Percentiles rank a stretch among this genome's conserved stretches.
Evolutionary conservation across 2,888 invertebrate genomes (phyloP).

Genomic region (Aplocera efformata): DNA sequence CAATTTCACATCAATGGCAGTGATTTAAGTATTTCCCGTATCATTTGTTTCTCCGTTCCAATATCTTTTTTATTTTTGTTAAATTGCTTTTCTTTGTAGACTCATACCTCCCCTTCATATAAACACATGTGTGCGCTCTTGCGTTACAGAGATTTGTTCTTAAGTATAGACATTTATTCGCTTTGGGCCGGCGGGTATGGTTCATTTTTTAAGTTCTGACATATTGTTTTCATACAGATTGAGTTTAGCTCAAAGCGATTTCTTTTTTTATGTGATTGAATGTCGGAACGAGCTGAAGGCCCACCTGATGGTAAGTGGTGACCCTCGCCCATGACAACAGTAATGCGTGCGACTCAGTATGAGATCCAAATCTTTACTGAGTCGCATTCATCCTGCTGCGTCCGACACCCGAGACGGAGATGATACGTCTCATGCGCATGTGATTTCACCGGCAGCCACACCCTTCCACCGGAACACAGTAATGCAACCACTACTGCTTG

Average conservation of each 20-base stretch:
- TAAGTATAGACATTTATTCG: conserved; percentile 73
- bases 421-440: too few species aligned
- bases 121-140: conserved; percentile 56
- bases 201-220: conserved; percentile 46
- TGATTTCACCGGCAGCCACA: too few species aligned
- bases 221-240: conserved; percentile 21
- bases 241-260: conserved; percentile 8
- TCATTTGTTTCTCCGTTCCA: conserved; percentile 72
- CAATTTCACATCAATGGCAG: conserved; percentile 70
- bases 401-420: too few species aligned
- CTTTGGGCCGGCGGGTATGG: conserved; percentile 62
- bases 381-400: too few species aligned
- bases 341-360: too few species aligned
- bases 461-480: too few species aligned
- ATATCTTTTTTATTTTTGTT: conserved; percentile 75
- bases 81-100: conserved; percentile 77
- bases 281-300: too few species aligned
- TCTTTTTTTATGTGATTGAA: too few species aligned
- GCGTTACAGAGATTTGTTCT: conserved; percentile 72
- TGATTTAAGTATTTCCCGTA: conserved; percentile 78
- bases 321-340: too few species aligned
- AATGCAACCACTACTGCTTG: too few species aligned
- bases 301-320: too few species aligned
- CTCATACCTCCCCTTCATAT: conserved; percentile 54
- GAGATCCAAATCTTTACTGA: too few species aligned